phyloP scores from a whole-genome alignment of 2,888 invertebrate genomes.

The Rhingia rostrata region DNA sequence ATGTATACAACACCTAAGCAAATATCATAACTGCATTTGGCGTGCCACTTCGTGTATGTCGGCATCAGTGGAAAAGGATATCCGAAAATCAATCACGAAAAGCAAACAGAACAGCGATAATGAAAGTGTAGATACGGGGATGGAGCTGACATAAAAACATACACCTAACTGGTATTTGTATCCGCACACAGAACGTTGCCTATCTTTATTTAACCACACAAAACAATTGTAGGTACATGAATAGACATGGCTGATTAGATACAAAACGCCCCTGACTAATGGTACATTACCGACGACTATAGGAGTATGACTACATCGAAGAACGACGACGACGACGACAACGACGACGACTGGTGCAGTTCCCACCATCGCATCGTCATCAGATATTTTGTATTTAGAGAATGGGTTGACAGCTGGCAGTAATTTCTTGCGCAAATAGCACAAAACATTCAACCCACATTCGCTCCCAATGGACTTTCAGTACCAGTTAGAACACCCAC shows the following conservation, averaged over 20 bases:
- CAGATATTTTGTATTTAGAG: constrained; percentile 49
- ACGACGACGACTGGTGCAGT: constrained; percentile 17
- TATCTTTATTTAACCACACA: constrained; percentile 20
- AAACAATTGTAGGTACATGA: constrained; percentile 17
- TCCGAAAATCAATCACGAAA: constrained; percentile 59
- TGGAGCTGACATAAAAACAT: constrained; percentile 30
- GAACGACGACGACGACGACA: not conserved
- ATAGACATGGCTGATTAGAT: constrained; percentile 45
- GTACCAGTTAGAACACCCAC: not conserved
- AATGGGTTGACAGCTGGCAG: constrained; percentile 44
- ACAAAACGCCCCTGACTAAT: constrained; percentile 8
- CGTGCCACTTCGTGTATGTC: constrained; percentile 27
- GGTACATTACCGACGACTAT: not conserved
- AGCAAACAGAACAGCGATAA: constrained; percentile 16
- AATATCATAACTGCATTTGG: constrained; percentile 43
- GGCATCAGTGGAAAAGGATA: constrained; percentile 50
- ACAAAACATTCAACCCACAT: constrained; percentile 27
- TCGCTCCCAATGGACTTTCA: not conserved
- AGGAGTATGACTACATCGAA: too few species aligned
- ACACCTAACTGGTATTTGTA: not conserved
- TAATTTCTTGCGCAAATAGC: constrained; percentile 46
- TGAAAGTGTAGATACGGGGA: constrained; percentile 1
- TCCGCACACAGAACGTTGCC: not conserved
- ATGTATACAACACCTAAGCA: constrained; percentile 7
- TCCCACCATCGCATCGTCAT: constrained; percentile 27